Percentiles rank a stretch among this genome's conserved stretches.
Conservation (phyloP, 2,113 vertebrate genomes). For the Azemiops feae region DNA sequence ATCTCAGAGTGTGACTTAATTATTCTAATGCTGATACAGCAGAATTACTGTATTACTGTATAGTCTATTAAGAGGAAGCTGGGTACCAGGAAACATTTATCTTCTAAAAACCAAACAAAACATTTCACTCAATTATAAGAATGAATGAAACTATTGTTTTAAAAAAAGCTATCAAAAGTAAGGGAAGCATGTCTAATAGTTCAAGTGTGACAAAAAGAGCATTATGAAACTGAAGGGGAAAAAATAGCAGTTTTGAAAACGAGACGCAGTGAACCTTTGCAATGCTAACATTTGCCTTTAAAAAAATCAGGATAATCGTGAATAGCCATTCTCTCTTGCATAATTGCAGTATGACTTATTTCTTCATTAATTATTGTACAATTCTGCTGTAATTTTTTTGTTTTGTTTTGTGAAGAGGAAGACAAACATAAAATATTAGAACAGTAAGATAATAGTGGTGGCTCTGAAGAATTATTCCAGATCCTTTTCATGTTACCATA, state of each 20-base stretch:
- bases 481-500: background rate
- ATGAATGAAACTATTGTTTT: background rate
- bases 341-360: background rate
- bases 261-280: background rate
- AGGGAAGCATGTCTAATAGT: background rate
- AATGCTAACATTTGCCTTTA: background rate
- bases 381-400: background rate
- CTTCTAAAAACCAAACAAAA: background rate
- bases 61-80: background rate
- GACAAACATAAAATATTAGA: background rate
- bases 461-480: background rate
- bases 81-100: background rate
- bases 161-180: background rate
- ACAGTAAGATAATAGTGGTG: background rate
- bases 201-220: background rate
- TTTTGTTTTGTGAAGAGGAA: background rate
- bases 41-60: background rate
- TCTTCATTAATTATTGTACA: background rate
- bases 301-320: background rate
- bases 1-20: background rate
- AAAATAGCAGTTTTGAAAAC: background rate
- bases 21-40: background rate
- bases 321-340: background rate
- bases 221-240: background rate
- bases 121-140: background rate